Evolutionary conservation across 1,140 invertebrate species (phyloP).

Genomic region (Euborellia annulipes): DNA sequence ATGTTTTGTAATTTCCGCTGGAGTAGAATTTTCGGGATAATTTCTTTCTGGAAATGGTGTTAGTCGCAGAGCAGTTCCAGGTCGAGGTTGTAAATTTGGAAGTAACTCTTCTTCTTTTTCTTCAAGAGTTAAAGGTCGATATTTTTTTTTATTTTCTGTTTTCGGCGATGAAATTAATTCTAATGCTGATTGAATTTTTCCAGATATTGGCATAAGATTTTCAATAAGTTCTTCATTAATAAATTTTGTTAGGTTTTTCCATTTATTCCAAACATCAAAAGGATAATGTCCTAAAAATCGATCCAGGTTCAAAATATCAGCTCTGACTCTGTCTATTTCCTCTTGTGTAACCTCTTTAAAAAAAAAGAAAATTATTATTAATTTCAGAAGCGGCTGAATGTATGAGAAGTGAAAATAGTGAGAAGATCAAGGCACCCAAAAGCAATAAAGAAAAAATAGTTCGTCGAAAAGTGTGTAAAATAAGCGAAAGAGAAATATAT

Average conservation of each 20-base stretch:
- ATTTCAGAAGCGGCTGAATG: neutral
- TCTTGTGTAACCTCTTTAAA: constrained; percentile 35
- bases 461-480: constrained; percentile 16
- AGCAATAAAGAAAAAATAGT: neutral
- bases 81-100: constrained; percentile 60
- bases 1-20: constrained; percentile 71
- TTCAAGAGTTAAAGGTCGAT: constrained; percentile 29
- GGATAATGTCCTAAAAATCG: constrained; percentile 78
- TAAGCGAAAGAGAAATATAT: no score
- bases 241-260: constrained; percentile 64
- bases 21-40: constrained; percentile 59
- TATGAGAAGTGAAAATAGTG: neutral
- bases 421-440: neutral
- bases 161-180: constrained; percentile 39
- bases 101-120: constrained; percentile 56
- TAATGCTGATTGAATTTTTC: constrained; percentile 47
- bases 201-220: constrained; percentile 42
- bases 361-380: constrained; percentile 9
- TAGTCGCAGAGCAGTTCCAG: constrained; percentile 66
- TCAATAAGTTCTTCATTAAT: constrained; percentile 38
- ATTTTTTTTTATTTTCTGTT: constrained; percentile 6
- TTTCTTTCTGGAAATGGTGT: constrained; percentile 55
- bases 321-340: constrained; percentile 40
- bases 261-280: constrained; percentile 72
- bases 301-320: constrained; percentile 65